Evolutionary conservation across 2,113 vertebrate species (phyloP), one percentile per base, ranked within the genome.

Genomic region (Synchiropus splendidus): DNA sequence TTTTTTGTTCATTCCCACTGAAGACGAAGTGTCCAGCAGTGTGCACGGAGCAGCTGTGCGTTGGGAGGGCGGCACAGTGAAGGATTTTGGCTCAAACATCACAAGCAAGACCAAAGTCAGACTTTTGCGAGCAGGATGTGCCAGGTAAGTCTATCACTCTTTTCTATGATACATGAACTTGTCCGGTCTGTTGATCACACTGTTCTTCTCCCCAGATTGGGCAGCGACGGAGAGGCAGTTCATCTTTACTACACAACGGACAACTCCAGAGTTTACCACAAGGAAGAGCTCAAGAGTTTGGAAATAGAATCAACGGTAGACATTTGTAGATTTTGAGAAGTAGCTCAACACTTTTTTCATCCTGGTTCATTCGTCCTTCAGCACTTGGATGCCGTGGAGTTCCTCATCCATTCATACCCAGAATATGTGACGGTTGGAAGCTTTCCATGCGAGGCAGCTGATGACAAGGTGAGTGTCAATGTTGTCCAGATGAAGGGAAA

Each of bases 221-320:
- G 91, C 77, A 92, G 89, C 6, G 89, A 96, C 44, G 90, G 89
- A 52, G 87, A 83, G 4, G 63, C 64, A 1, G 75, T 94, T 41
- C 70, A 86, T 61, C 81, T 99, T 16, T 92, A 87, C 75, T 88
- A 97, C 66, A 90, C 87, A 0, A 86, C 86, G 9, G 89, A 94
- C 61, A 99, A 99, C 74, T 92, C 92, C 17, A 87, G 94, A 64
- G 86, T 91, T 36, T 99, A 97, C 75, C 95, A 97, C 77, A 87
- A 91, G 77, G 92, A 90, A 62, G 90, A 90, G 48, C 83, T 75
- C 58, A 93, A 92, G 79, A 90, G 77, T 67, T 77, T 94, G 39
- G 89, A 94, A 82, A 80, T 99, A 37, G 78, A 88, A 48, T 57
- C 83, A 0, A 90, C 94, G 82, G 87, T 88, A 75, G 36, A 5